Percentiles rank a stretch among this genome's conserved stretches.
Evolutionary conservation across 2,888 invertebrate species (phyloP).

Genomic region (Agrochola litura): DNA sequence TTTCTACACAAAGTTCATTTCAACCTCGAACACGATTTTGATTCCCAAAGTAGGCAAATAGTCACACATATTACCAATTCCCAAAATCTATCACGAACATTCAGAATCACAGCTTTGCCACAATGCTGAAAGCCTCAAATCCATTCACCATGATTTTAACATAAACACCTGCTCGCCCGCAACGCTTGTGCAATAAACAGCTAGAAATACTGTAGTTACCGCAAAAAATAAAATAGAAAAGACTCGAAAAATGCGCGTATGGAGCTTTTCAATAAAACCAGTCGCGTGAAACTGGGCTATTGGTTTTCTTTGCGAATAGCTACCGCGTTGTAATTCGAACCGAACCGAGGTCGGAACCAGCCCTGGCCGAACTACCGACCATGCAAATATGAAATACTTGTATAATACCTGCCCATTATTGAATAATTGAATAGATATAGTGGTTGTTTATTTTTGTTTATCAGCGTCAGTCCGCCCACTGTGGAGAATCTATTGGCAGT

Average conservation of each 20-base stretch:
- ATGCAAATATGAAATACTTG: conserved; percentile 70
- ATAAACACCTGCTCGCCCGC: conserved; percentile 43
- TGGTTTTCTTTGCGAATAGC: conserved; percentile 80
- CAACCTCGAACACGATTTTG: neutral
- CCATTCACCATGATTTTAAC: conserved; percentile 31
- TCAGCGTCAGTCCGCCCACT: conserved; percentile 46
- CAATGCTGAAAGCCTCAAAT: conserved; percentile 20
- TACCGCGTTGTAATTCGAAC: conserved; percentile 65
- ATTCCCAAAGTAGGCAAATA: neutral
- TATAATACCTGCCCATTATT: conserved; percentile 40
- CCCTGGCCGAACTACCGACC: conserved; percentile 58
- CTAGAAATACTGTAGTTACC: conserved; percentile 74
- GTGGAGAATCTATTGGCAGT: conserved; percentile 35
- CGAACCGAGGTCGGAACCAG: conserved; percentile 46
- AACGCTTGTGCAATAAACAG: conserved; percentile 71
- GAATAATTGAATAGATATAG: conserved; percentile 49
- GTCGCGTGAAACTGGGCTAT: conserved; percentile 82
- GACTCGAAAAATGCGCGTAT: conserved; percentile 73
- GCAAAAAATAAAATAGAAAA: conserved; percentile 77
- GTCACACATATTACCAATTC: neutral
- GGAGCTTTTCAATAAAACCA: conserved; percentile 85
- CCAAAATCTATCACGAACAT: neutral
- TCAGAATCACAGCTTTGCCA: neutral
- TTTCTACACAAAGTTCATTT: neutral
- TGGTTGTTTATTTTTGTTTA: conserved; percentile 53